Base-by-base conservation (phyloP, 2,888 invertebrate species). In the Synanthedon formicaeformis region DNA sequence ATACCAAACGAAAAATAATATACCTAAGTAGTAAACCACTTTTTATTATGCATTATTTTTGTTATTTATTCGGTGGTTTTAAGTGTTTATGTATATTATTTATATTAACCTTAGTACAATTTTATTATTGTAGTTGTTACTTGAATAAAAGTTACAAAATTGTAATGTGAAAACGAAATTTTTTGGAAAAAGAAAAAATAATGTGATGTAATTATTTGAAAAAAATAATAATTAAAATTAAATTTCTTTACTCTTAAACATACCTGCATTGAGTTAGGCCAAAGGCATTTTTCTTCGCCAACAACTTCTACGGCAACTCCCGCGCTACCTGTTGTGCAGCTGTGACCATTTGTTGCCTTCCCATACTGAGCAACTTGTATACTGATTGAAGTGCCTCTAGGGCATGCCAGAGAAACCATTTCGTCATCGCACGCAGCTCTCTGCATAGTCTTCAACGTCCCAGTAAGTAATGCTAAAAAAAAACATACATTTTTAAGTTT, bases 401-500 rank as follows among this genome's bases (percentile, higher is more conserved):
- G 97, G 82, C 98, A 98, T 62, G 92, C 91, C 57, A 98, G 88
- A 50, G 92, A 91, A 67, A 98, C 92, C 66, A 91, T 89, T 70
- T 96, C 94, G 53, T 95, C 94, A 75, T 97, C 96, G 82, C 98
- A 98, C 23, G 96, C 95, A 51, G 94, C 94, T 52, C 93, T 91
- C 74, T 96, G 94, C 86, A 95, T 94, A 52, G 95, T 95, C 78
- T 94, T 91, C 67, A 98, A 87, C 10, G 96, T 96, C 58, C 96
- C 96, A 65, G 95, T 91, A 66, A 98, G 90, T 58, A 97, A 89
- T 63, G 94, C 98, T 97, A 90, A 56, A 49, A 18, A 8, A 34
- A 34, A 8, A 8, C 2, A 34, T 10, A 10, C 3, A 1, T 34
- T 34, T 10, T 34, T 8, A 10, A 34, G 34, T 10, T 27, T 27